phyloP scores from a whole-genome alignment of 2,888 invertebrate species.

The Conus canariensis region DNA sequence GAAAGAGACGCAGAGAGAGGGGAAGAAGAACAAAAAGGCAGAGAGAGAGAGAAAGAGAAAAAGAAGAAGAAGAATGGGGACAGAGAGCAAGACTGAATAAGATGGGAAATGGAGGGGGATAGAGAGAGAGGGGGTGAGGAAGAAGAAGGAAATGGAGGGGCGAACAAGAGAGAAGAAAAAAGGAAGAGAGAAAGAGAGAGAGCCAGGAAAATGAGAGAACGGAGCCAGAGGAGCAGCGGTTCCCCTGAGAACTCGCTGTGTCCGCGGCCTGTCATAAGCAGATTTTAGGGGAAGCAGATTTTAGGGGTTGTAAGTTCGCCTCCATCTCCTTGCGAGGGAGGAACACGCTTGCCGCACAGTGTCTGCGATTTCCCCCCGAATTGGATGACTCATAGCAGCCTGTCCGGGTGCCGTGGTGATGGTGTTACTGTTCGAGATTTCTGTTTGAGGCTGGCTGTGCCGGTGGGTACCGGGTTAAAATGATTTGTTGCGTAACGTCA shows the following conservation, averaged over 20 bases:
- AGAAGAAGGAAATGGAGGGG: background rate
- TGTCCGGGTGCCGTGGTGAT: too few relatives aligned
- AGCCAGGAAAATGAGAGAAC: background rate
- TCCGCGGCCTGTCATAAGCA: background rate
- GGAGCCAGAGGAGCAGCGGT: too few relatives aligned
- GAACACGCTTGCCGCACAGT: background rate
- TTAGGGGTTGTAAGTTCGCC: background rate
- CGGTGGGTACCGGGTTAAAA: too few relatives aligned
- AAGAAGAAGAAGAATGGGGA: background rate
- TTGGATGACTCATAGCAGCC: too few relatives aligned
- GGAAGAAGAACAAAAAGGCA: background rate
- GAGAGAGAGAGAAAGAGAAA: background rate
- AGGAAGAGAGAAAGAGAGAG: background rate
- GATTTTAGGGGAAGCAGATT: background rate
- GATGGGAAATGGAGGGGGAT: background rate
- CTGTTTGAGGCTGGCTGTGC: too few relatives aligned
- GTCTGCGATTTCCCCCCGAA: too few relatives aligned
- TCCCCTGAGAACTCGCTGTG: background rate
- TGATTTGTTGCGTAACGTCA: too few relatives aligned
- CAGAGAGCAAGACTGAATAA: background rate
- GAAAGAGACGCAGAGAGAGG: background rate
- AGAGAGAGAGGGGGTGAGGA: background rate
- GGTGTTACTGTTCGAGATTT: too few relatives aligned
- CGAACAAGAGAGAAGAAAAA: background rate
- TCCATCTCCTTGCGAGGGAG: background rate